These are phyloP conservation scores for Procambarus clarkii DNA, from an alignment of 1,140 invertebrate species.

Conservation along the genomic window DNA sequence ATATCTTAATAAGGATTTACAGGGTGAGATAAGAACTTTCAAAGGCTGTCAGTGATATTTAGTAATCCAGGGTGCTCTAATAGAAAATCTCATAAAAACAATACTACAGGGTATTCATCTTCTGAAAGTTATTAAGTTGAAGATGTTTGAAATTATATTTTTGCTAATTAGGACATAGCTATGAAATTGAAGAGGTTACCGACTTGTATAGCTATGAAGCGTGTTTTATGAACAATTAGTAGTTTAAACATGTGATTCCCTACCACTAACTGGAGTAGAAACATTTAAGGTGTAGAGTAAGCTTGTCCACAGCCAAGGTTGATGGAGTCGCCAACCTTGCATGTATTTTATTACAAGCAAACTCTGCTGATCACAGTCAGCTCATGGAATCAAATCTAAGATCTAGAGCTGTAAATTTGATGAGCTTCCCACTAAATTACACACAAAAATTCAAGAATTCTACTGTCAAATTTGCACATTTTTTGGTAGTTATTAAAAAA, in stretches of 20 bases:
- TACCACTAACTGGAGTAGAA: neutral
- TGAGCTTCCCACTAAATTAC: neutral
- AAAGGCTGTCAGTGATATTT: constrained; percentile 20
- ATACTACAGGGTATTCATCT: neutral
- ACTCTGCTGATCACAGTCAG: neutral
- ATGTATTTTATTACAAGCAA: neutral
- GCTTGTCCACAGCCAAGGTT: neutral
- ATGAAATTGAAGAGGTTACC: neutral
- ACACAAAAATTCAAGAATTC: neutral
- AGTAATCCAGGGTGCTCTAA: constrained; percentile 22
- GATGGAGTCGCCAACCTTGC: neutral
- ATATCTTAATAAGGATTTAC: constrained; percentile 1
- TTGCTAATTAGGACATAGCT: neutral
- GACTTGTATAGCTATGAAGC: neutral
- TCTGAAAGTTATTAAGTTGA: neutral
- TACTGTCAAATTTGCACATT: neutral
- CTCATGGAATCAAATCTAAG: neutral
- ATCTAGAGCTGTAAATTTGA: neutral
- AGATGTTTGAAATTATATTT: neutral
- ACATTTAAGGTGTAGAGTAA: neutral
- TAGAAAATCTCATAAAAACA: neutral
- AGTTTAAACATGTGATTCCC: neutral
- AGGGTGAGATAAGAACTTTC: constrained; percentile 12
- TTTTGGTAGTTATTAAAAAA: neutral
- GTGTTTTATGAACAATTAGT: neutral